Percentiles rank a stretch among this genome's conserved stretches.
Evolutionary conservation across 1,140 invertebrate species (phyloP).

Genomic region (Hycleus phaleratus): DNA sequence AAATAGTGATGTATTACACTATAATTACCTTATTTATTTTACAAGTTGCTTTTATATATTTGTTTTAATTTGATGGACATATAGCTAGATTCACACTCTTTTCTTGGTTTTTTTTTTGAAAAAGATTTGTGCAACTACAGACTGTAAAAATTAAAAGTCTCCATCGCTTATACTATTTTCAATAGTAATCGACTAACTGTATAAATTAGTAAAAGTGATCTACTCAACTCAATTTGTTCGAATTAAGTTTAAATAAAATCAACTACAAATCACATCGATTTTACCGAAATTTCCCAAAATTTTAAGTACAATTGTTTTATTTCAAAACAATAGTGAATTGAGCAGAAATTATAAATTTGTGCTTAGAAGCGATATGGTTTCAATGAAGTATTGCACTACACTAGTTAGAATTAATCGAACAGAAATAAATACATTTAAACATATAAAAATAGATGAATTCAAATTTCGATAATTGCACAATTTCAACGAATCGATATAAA

Average conservation of each 20-base stretch:
- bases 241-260: too few species aligned
- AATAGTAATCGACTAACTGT: slow-evolving; percentile 11
- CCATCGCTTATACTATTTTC: slow-evolving; percentile 24
- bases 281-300: too few species aligned
- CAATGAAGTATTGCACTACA: background rate
- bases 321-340: background rate
- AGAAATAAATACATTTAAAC: background rate
- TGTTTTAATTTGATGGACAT: slow-evolving; percentile 12
- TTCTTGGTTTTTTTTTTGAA: background rate
- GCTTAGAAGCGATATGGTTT: background rate
- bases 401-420: background rate
- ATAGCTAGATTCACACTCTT: slow-evolving; percentile 22
- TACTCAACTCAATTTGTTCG: background rate
- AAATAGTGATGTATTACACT: slow-evolving; percentile 21
- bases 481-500: too few species aligned
- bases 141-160: slow-evolving; percentile 28
- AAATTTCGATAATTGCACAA: too few species aligned
- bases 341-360: slow-evolving; percentile 2
- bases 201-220: background rate
- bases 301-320: background rate
- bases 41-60: slow-evolving; percentile 12
- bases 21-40: slow-evolving; percentile 19
- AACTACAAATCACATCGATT: too few species aligned
- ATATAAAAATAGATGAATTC: background rate
- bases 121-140: slow-evolving; percentile 24